Evolutionary conservation across 2,888 invertebrate species (phyloP).

Genomic region (Athalia cordata): DNA sequence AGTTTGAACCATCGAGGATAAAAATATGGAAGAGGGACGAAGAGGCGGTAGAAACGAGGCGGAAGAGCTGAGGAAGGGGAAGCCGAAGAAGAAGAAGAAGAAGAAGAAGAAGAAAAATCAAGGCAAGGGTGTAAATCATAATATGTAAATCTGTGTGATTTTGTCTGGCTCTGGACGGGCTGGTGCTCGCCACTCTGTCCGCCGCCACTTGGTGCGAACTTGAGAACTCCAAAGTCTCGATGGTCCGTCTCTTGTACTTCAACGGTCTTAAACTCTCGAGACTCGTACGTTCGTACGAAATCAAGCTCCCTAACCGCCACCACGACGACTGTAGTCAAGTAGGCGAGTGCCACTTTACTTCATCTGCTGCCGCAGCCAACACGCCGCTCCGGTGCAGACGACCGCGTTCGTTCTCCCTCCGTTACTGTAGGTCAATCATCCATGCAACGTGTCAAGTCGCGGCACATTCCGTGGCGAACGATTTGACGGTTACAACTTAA

Average conservation of each 20-base stretch:
- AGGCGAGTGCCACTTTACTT: conserved; percentile 22
- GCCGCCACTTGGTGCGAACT: conserved; percentile 62
- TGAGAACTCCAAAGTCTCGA: conserved; percentile 45
- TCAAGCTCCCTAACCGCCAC: conserved; percentile 22
- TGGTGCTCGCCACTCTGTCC: conserved; percentile 60
- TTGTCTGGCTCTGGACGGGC: conserved; percentile 64
- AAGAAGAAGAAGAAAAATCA: conserved; percentile 56
- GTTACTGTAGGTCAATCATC: background rate
- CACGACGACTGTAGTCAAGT: background rate
- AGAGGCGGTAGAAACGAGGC: conserved; percentile 31
- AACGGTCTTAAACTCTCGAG: conserved; percentile 27
- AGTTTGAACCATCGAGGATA: conserved; percentile 33
- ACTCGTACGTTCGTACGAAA: conserved; percentile 11
- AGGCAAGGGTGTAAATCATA: conserved; percentile 72
- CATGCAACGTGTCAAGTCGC: too few relatives aligned
- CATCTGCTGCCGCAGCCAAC: background rate
- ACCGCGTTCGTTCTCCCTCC: background rate
- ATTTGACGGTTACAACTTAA: too few relatives aligned
- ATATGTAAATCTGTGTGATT: conserved; percentile 71
- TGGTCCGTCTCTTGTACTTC: conserved; percentile 54
- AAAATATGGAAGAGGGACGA: conserved; percentile 36
- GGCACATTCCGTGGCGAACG: too few relatives aligned
- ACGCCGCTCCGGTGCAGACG: background rate
- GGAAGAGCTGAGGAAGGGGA: conserved; percentile 37
- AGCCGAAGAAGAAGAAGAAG: conserved; percentile 51